phyloP scores from a whole-genome alignment of 2,113 vertebrate species.

The Girardinichthys multiradiatus region DNA sequence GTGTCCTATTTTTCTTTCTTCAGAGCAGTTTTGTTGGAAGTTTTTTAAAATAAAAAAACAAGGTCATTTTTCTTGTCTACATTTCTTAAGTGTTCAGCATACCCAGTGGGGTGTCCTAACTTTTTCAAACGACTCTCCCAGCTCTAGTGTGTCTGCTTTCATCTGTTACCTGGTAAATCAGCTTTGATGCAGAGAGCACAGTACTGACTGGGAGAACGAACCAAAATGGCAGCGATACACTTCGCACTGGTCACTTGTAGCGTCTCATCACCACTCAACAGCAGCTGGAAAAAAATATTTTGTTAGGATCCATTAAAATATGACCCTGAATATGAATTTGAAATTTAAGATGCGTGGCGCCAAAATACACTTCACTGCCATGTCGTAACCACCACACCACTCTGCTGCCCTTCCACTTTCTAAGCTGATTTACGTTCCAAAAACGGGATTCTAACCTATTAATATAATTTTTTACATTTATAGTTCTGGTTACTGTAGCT shows the following conservation, averaged over 20 bases:
- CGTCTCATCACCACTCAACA: slow-evolving; percentile 89
- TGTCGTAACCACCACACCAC: not conserved
- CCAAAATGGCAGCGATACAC: slow-evolving; percentile 86
- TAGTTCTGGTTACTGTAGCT: not conserved
- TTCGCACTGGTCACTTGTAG: slow-evolving; percentile 89
- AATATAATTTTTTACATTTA: not conserved
- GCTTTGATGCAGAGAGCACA: slow-evolving; percentile 87
- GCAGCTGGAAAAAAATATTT: slow-evolving; percentile 78
- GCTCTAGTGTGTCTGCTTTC: slow-evolving; percentile 13
- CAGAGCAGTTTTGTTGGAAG: too few relatives aligned
- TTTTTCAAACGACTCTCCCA: too few relatives aligned
- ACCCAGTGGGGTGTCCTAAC: too few relatives aligned
- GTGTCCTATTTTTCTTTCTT: too few relatives aligned
- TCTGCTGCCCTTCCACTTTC: not conserved
- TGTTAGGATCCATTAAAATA: not conserved
- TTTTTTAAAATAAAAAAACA: not conserved
- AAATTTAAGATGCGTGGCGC: too few relatives aligned
- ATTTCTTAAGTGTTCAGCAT: too few relatives aligned
- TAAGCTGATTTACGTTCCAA: not conserved
- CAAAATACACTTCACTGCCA: not conserved
- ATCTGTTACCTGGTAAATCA: slow-evolving; percentile 88
- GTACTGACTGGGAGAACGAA: slow-evolving; percentile 86
- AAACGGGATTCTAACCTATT: not conserved
- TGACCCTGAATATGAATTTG: too few relatives aligned
- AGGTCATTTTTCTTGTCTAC: not conserved